Evolutionary conservation across 2,888 invertebrate species (phyloP).

Genomic region (Leptarthrus brevirostris): DNA sequence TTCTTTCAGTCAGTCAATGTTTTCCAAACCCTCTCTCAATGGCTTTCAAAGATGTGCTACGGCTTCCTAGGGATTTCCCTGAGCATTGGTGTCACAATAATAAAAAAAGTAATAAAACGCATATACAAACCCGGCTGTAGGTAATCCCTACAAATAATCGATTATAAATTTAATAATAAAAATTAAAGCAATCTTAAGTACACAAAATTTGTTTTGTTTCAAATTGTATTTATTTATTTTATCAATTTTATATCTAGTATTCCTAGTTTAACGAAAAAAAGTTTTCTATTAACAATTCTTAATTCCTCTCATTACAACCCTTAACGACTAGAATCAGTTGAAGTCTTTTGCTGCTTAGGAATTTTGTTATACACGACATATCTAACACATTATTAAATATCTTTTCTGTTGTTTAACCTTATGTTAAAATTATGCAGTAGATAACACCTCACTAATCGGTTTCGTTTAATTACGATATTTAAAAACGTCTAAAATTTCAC

Average conservation of each 20-base stretch:
- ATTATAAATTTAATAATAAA: too few species aligned
- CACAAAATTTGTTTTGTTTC: neutral
- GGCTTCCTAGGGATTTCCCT: too few species aligned
- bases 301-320: constrained; percentile 23
- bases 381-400: constrained; percentile 33
- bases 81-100: too few species aligned
- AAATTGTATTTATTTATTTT: constrained; percentile 10
- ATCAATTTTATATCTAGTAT: constrained; percentile 12
- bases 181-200: neutral
- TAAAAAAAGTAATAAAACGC: too few species aligned
- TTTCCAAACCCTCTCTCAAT: too few species aligned
- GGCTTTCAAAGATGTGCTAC: too few species aligned
- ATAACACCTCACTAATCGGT: constrained; percentile 25
- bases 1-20: too few species aligned
- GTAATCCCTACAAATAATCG: too few species aligned
- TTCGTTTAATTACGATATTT: constrained; percentile 6
- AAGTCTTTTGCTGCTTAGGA: constrained; percentile 43
- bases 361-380: constrained; percentile 30
- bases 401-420: constrained; percentile 20
- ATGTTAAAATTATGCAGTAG: constrained; percentile 39
- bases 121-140: too few species aligned
- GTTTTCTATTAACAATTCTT: constrained; percentile 38
- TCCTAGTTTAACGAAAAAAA: constrained; percentile 35
- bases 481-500: constrained; percentile 41
- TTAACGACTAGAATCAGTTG: constrained; percentile 33